A percentile compares a stretch with the other conserved stretches of the same genome.
Evolutionary conservation across 2,797 vertebrate genomes (phyloP).

Genomic region (Limosa lapponica): DNA sequence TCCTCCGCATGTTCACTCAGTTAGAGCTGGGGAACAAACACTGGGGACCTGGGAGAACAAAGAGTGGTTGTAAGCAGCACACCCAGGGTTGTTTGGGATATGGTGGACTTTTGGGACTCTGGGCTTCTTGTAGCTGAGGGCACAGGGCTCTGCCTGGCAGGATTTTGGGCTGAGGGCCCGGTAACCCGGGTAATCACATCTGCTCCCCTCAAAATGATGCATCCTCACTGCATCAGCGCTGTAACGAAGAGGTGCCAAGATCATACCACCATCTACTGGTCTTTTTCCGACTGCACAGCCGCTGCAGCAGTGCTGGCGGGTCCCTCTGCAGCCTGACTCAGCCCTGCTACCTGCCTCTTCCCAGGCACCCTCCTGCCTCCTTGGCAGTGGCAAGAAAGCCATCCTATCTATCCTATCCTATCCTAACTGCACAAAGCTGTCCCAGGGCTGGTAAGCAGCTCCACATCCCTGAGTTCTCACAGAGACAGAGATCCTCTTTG

Average conservation of each 20-base stretch:
- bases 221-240: accelerated
- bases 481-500: no score
- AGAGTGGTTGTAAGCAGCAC: not conserved
- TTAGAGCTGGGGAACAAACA: accelerated
- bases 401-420: no score
- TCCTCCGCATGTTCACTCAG: accelerated
- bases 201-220: accelerated
- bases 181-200: accelerated
- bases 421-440: accelerated
- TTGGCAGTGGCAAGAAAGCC: accelerated
- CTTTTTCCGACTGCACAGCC: not conserved
- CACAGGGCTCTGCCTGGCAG: not conserved
- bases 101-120: not conserved
- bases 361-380: not conserved
- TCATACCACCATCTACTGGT: not conserved
- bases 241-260: accelerated
- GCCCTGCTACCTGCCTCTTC: not conserved
- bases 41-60: not conserved
- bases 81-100: accelerated
- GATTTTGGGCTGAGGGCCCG: not conserved
- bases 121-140: not conserved
- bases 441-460: no score
- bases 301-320: not conserved
- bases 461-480: not conserved
- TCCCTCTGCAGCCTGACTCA: not conserved